phyloP scores from a whole-genome alignment of 2,113 vertebrate genomes.

The Gadus macrocephalus region DNA sequence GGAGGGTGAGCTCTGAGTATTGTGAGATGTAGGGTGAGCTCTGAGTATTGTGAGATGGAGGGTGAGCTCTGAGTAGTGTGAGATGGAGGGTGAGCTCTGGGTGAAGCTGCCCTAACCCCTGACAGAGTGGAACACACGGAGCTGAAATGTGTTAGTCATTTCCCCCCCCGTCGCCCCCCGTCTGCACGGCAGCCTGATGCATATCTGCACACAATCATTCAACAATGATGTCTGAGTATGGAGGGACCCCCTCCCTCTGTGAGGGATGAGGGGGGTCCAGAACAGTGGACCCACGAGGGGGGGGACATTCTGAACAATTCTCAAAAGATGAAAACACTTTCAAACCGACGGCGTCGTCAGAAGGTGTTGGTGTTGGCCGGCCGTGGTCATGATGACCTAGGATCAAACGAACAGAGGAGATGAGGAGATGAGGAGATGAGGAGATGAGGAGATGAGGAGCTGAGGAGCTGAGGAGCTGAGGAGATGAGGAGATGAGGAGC shows the following conservation, averaged over 20 bases:
- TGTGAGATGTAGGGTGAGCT: constrained; percentile 40
- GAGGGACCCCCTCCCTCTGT: constrained; percentile 1
- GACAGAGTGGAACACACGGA: constrained; percentile 58
- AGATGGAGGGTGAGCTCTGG: constrained; percentile 42
- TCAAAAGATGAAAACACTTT: constrained; percentile 14
- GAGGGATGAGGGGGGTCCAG: neutral
- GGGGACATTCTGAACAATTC: neutral
- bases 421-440: no score
- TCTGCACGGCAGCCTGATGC: constrained; percentile 29
- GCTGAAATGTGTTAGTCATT: constrained; percentile 60
- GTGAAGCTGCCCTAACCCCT: constrained; percentile 46
- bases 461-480: no score
- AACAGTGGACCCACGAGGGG: constrained; percentile 26
- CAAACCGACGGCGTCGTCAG: neutral
- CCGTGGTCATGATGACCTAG: neutral
- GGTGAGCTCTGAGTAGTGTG: no score
- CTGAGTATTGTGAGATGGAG: constrained; percentile 48
- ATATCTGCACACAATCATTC: constrained; percentile 46
- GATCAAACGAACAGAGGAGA: no score
- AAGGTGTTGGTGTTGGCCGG: constrained; percentile 2
- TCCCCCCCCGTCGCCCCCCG: constrained; percentile 22
- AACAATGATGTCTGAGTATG: constrained; percentile 32
- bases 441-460: no score
- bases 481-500: no score
- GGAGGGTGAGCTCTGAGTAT: constrained; percentile 30